Percentiles rank a stretch among this genome's conserved stretches.
Conservation (phyloP, 1,140 invertebrate genomes). For the Battus philenor region DNA sequence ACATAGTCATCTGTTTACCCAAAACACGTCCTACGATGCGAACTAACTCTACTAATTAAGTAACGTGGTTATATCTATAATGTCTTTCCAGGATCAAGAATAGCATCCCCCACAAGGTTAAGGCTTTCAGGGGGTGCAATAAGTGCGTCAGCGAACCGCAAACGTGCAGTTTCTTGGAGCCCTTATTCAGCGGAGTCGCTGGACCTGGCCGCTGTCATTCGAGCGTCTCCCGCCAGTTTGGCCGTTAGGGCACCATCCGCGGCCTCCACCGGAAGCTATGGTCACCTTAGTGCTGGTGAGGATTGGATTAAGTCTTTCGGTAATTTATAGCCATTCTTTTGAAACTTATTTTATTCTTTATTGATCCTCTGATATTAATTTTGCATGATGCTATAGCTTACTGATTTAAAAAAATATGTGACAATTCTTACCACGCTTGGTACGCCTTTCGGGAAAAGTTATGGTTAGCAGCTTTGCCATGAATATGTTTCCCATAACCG, state of each 20-base stretch:
- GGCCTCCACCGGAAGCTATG: constrained; percentile 92
- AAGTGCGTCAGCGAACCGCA: constrained; percentile 85
- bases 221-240: constrained; percentile 95
- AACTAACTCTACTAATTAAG: too few species aligned
- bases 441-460: too few species aligned
- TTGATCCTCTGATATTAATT: too few species aligned
- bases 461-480: too few species aligned
- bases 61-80: background rate
- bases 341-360: too few species aligned
- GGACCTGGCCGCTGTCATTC: constrained; percentile 95
- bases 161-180: constrained; percentile 94
- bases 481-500: too few species aligned
- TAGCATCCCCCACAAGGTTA: constrained; percentile 78
- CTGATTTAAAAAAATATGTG: too few species aligned
- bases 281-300: constrained; percentile 92
- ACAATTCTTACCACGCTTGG: too few species aligned
- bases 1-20: too few species aligned
- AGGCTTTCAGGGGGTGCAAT: constrained; percentile 75
- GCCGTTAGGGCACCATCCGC: constrained; percentile 94
- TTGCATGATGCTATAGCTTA: too few species aligned
- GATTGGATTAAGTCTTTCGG: constrained; percentile 18
- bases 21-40: too few species aligned
- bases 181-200: constrained; percentile 96
- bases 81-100: constrained; percentile 80
- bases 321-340: constrained; percentile 14